Evolutionary conservation across 2,888 invertebrate species (phyloP), one percentile per base, ranked within the genome.

Genomic region (Xanthostigma xanthostigma): DNA sequence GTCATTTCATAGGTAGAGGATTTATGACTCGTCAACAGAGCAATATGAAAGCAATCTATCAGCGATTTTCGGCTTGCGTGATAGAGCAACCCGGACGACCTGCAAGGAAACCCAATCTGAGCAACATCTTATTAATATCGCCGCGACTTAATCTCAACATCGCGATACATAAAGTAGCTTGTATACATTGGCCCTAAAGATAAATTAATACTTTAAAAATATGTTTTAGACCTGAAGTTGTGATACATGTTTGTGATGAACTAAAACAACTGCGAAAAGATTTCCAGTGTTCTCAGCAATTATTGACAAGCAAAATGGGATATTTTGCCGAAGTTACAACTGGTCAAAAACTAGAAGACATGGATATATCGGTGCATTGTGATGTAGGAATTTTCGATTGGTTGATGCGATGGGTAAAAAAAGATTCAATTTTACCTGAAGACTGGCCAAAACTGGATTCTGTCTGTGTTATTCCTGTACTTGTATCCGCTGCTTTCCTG

Each of bases 331-430:
- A 89, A 60, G 87, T 91, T 4, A 88, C 88, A 0, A 79, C 82
- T 12, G 88, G 79, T 0, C 88, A 89, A 62, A 75, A 80, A 49
- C 66, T 90, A 8, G 85, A 87, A 60, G 93, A 94, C 59, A 91
- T 94, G 79, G 94, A 95, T 60, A 95, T 96, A 56, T 93, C 93
- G 0, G 95, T 96, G 1, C 95, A 95, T 63, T 96, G 95, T 63
- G 95, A 96, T 67, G 85, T 96, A 49, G 78, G 86, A 63, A 92
- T 95, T 52, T 96, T 96, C 66, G 94, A 94, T 59, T 95, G 94
- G 93, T 70, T 96, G 46, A 92, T 95, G 86, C 80, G 83, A 54
- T 95, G 94, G 90, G 88, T 94, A n/a, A 91, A 92, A 64, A 75
- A 79, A 35, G 84, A 84, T 56, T 68, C 74, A 1, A 72, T 77